Evolutionary conservation across 1,140 invertebrate genomes (phyloP).

Genomic region (Drosophila rhopaloa): DNA sequence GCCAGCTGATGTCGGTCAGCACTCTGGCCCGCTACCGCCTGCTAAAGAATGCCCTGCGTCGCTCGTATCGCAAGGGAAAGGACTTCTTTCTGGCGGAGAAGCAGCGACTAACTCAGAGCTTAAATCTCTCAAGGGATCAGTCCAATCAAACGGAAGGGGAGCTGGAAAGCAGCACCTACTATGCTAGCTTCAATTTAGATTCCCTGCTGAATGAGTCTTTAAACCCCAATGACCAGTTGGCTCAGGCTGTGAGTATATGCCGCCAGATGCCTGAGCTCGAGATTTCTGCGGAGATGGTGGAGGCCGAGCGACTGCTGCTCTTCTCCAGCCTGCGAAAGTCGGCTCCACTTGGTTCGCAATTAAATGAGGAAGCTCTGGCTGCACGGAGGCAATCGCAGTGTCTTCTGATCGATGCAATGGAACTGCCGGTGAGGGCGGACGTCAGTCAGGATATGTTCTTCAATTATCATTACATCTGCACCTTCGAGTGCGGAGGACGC

Average conservation of each 20-base stretch:
- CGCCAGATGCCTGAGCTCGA: slow-evolving; percentile 76
- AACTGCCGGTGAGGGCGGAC: slow-evolving; percentile 63
- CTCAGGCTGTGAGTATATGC: slow-evolving; percentile 75
- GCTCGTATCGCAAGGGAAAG: slow-evolving; percentile 77
- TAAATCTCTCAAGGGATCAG: slow-evolving; percentile 55
- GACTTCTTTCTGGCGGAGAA: slow-evolving; percentile 64
- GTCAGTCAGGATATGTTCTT: slow-evolving; percentile 76
- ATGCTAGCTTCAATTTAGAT: slow-evolving; percentile 65
- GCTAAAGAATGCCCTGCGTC: slow-evolving; percentile 69
- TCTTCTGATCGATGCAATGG: slow-evolving; percentile 67
- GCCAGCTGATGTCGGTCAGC: slow-evolving; percentile 58
- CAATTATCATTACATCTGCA: slow-evolving; percentile 81
- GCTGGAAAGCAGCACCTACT: slow-evolving; percentile 56
- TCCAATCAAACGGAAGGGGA: slow-evolving; percentile 56
- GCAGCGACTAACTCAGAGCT: slow-evolving; percentile 50
- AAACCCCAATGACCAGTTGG: slow-evolving; percentile 61
- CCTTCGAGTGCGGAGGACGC: slow-evolving; percentile 68
- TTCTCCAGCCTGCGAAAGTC: slow-evolving; percentile 59
- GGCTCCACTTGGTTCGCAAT: not conserved
- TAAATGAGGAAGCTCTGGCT: slow-evolving; percentile 2
- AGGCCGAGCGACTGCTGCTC: slow-evolving; percentile 74
- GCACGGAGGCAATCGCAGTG: slow-evolving; percentile 24
- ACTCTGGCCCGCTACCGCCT: slow-evolving; percentile 63
- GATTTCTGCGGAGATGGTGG: slow-evolving; percentile 78
- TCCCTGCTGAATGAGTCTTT: slow-evolving; percentile 62